These are phyloP conservation scores for Poecilia picta DNA, from an alignment of 2,797 vertebrate genomes.

Conservation along the genomic window DNA sequence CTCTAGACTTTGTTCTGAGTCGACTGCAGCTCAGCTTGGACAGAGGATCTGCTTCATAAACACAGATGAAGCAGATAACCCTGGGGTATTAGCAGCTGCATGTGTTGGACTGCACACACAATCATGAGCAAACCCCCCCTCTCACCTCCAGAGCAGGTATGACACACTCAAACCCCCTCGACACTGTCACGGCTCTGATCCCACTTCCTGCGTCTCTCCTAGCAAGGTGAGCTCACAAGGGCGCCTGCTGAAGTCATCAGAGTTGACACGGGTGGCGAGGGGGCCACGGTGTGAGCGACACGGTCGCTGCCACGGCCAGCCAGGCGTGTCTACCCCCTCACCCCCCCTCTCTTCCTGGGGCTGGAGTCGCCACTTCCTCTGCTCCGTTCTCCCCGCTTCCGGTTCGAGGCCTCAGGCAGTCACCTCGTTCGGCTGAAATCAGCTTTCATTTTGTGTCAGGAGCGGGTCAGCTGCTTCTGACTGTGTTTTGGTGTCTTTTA, in stretches of 20 bases:
- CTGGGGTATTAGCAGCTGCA: slow-evolving; percentile 48
- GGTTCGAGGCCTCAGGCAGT: slow-evolving; percentile 48
- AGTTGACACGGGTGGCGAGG: slow-evolving; percentile 79
- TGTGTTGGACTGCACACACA: slow-evolving; percentile 43
- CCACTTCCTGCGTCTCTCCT: slow-evolving; percentile 77
- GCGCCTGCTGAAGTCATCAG: slow-evolving; percentile 78
- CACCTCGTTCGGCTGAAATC: slow-evolving; percentile 63
- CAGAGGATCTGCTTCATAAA: slow-evolving; percentile 42
- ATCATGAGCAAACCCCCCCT: slow-evolving; percentile 44
- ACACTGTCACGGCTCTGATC: slow-evolving; percentile 74
- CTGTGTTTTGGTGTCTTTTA: neutral
- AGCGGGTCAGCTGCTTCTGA: slow-evolving; percentile 43
- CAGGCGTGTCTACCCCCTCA: slow-evolving; percentile 45
- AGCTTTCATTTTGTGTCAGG: slow-evolving; percentile 59
- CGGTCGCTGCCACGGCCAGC: slow-evolving; percentile 50
- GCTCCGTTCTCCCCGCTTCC: slow-evolving; percentile 43
- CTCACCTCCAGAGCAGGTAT: slow-evolving; percentile 71
- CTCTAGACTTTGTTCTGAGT: slow-evolving; percentile 30
- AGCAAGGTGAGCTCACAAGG: slow-evolving; percentile 87
- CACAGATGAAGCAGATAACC: slow-evolving; percentile 61
- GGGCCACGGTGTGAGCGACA: slow-evolving; percentile 70
- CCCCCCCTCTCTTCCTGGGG: neutral
- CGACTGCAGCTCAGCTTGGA: slow-evolving; percentile 4
- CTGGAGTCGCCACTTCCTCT: slow-evolving; percentile 52
- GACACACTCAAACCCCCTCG: slow-evolving; percentile 68